A percentile compares a stretch with the other conserved stretches of the same genome.
phyloP scores from a whole-genome alignment of 1,140 invertebrate genomes.

The Danaus plexippus region DNA sequence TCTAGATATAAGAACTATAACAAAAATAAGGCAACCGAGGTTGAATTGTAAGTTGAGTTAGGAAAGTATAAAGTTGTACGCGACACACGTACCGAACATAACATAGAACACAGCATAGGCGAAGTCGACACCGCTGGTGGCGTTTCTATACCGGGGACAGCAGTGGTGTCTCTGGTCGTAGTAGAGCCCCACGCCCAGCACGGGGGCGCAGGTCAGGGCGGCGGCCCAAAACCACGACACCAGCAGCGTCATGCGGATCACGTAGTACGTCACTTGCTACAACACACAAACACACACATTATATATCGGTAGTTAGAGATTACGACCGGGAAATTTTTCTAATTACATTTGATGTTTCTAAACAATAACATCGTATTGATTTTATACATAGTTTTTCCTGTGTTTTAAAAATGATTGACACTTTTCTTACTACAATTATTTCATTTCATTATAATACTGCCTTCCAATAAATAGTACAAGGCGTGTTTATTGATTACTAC shows the following conservation, averaged over 20 bases:
- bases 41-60: too few relatives aligned
- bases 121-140: constrained; percentile 75
- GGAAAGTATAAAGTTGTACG: too few relatives aligned
- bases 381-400: too few relatives aligned
- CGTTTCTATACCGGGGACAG: constrained; percentile 82
- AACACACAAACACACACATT: background rate
- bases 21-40: too few relatives aligned
- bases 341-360: too few relatives aligned
- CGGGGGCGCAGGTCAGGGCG: constrained; percentile 80
- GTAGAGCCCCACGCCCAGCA: constrained; percentile 86
- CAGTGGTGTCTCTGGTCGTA: constrained; percentile 70
- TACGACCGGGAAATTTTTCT: background rate
- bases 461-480: too few relatives aligned
- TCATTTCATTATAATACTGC: too few relatives aligned
- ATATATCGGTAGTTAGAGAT: background rate
- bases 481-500: too few relatives aligned
- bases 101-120: constrained; percentile 86
- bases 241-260: constrained; percentile 81
- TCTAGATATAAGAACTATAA: too few relatives aligned
- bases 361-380: too few relatives aligned
- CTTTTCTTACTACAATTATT: too few relatives aligned
- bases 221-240: constrained; percentile 79
- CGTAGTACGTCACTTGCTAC: constrained; percentile 85
- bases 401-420: too few relatives aligned
- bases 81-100: constrained; percentile 74